A percentile compares a stretch with the other conserved stretches of the same genome.
Conservation (phyloP, 2,797 vertebrate species). For the Distichodus sexfasciatus region DNA sequence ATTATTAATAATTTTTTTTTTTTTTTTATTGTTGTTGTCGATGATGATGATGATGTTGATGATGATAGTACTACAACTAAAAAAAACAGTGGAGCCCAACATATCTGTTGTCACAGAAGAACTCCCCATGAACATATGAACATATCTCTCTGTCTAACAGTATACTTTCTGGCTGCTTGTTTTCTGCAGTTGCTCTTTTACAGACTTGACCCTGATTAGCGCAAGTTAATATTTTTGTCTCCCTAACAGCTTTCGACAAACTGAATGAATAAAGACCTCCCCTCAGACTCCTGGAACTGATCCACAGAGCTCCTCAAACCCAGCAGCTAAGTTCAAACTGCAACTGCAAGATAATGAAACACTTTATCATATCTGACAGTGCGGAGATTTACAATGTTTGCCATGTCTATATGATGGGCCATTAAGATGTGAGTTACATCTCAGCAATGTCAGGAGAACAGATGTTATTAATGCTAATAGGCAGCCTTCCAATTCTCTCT, state of each 20-base stretch:
- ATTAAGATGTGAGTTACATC: conserved; percentile 75
- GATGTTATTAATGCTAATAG: conserved; percentile 68
- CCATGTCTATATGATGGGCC: conserved; percentile 69
- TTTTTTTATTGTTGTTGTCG: too few species aligned
- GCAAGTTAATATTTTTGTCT: too few species aligned
- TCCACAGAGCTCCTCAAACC: conserved; percentile 17
- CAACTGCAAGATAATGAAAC: conserved; percentile 74
- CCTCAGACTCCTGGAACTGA: too few species aligned
- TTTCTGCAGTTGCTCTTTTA: background rate
- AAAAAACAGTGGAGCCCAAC: too few species aligned
- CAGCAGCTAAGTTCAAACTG: conserved; percentile 51
- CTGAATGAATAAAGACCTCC: too few species aligned
- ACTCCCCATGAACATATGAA: background rate
- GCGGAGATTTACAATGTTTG: conserved; percentile 39
- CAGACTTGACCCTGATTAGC: background rate
- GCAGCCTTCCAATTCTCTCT: too few species aligned
- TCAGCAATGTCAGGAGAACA: conserved; percentile 74
- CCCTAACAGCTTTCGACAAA: too few species aligned
- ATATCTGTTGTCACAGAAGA: too few species aligned
- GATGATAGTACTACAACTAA: too few species aligned
- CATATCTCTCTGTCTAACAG: background rate
- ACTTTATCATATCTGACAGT: conserved; percentile 77
- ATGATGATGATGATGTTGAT: too few species aligned
- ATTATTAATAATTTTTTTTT: too few species aligned
- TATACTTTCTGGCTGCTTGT: background rate